These are phyloP conservation scores for Drosophila testacea DNA, from an alignment of 2,888 invertebrate genomes.

Conservation along the genomic window DNA sequence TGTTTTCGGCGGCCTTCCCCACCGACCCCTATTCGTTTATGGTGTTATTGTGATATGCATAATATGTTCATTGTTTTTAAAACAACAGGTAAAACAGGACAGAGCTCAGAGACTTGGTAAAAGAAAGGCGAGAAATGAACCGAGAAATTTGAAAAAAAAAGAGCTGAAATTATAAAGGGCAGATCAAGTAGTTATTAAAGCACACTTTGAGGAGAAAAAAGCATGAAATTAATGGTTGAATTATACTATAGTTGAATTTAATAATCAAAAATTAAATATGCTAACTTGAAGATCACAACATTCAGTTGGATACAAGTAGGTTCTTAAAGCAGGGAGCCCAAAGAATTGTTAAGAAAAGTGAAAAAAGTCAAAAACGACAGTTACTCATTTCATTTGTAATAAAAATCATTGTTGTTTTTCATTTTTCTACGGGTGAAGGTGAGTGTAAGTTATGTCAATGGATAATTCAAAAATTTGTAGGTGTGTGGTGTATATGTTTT, in stretches of 20 bases:
- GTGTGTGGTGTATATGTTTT: no score
- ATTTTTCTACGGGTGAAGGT: no score
- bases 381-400: no score
- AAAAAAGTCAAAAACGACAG: no score
- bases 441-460: no score
- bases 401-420: no score
- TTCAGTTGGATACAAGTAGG: background rate
- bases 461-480: no score
- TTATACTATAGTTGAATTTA: background rate
- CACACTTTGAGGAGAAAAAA: background rate
- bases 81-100: slow-evolving; percentile 58
- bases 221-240: background rate
- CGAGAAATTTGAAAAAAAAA: slow-evolving; percentile 5
- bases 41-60: slow-evolving; percentile 52
- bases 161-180: background rate
- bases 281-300: background rate
- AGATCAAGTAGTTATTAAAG: slow-evolving; percentile 7
- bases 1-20: slow-evolving; percentile 53
- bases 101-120: slow-evolving; percentile 9
- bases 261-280: background rate
- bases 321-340: no score
- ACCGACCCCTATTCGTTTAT: slow-evolving; percentile 13
- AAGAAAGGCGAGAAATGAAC: slow-evolving; percentile 17
- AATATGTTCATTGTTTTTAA: slow-evolving; percentile 73
- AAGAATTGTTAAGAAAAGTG: no score